Conservation (phyloP, 2,113 vertebrate genomes). For the Carollia perspicillata region DNA sequence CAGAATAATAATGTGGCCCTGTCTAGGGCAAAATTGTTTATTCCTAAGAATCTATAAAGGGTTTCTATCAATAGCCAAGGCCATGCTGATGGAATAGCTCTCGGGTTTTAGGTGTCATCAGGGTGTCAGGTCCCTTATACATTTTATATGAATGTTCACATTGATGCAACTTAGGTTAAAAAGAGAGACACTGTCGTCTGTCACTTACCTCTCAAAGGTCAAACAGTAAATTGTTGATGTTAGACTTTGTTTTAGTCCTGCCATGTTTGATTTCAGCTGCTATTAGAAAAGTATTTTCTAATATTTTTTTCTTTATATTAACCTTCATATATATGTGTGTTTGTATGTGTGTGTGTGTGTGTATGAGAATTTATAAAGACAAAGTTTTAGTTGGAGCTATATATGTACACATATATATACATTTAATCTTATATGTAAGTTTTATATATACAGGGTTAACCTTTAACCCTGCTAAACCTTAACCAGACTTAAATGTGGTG, state of each 20-base stretch:
- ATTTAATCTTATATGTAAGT: neutral
- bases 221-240: neutral
- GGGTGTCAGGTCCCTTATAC: neutral
- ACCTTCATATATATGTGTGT: neutral
- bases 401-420: neutral
- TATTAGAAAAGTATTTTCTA: too few relatives aligned
- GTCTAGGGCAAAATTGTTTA: neutral
- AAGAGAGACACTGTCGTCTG: neutral
- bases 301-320: neutral
- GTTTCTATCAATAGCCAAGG: neutral
- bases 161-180: neutral
- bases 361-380: neutral
- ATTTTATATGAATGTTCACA: neutral
- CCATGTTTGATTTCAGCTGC: neutral
- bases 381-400: neutral
- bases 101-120: neutral
- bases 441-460: neutral
- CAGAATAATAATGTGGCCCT: conserved; percentile 21
- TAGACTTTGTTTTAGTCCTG: neutral
- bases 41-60: conserved; percentile 4
- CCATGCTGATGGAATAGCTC: neutral
- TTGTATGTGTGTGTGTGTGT: too few relatives aligned
- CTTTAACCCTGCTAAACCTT: neutral
- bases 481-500: neutral
- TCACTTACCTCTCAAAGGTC: neutral